phyloP scores from a whole-genome alignment of 2,888 invertebrate species.

The Lysandra coridon region DNA sequence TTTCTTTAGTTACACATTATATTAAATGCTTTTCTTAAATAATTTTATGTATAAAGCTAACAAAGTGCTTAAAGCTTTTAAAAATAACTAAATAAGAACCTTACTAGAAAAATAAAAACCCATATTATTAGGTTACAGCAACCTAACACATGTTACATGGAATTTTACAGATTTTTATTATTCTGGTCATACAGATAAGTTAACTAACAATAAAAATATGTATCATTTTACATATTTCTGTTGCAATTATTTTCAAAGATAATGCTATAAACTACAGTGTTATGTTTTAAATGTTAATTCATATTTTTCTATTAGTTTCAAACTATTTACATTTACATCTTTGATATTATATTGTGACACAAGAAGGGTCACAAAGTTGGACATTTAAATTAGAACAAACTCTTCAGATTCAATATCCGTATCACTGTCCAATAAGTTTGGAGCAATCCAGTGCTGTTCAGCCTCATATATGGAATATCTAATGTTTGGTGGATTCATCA shows the following conservation, averaged over 20 bases:
- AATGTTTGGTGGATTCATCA: constrained; percentile 78
- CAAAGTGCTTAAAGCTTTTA: constrained; percentile 14
- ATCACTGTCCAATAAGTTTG: constrained; percentile 78
- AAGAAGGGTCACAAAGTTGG: not conserved
- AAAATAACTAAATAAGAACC: not conserved
- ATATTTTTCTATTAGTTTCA: constrained; percentile 4
- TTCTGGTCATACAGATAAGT: not conserved
- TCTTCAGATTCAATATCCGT: constrained; percentile 86
- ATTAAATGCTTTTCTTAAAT: constrained; percentile 5
- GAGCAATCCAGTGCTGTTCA: constrained; percentile 74
- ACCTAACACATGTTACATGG: not conserved
- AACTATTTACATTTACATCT: constrained; percentile 9
- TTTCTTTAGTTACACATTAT: not conserved
- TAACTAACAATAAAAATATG: not conserved
- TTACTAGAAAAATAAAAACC: not conserved
- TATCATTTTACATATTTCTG: not conserved
- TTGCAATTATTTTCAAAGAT: not conserved
- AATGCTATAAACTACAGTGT: not conserved
- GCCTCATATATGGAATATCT: constrained; percentile 79
- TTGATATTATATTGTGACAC: not conserved
- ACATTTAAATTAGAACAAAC: constrained; percentile 82
- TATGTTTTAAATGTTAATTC: not conserved
- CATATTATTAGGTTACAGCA: not conserved
- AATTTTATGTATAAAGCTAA: constrained; percentile 7
- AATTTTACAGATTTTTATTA: constrained; percentile 5